These are phyloP conservation scores for Dicycla oo DNA, from an alignment of 2,888 invertebrate species.

Conservation along the genomic window DNA sequence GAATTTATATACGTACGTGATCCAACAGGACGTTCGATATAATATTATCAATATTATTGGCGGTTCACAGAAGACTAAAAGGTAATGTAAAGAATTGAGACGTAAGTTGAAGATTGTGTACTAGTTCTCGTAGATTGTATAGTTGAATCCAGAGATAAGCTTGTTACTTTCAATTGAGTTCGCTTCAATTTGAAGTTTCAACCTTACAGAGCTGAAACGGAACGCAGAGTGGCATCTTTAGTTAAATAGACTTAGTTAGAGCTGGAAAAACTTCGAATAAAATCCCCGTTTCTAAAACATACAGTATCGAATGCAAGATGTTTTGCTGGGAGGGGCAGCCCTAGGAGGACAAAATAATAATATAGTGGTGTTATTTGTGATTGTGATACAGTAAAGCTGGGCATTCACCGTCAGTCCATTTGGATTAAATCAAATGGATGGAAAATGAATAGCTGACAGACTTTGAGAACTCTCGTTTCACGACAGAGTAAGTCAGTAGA, in stretches of 20 bases:
- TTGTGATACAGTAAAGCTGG: too few species aligned
- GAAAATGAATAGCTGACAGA: not conserved
- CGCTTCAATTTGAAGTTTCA: slow-evolving; percentile 28
- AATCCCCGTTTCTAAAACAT: slow-evolving; percentile 4
- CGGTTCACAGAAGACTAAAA: not conserved
- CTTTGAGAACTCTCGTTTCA: not conserved
- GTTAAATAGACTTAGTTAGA: slow-evolving; percentile 14
- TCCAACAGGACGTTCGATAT: not conserved
- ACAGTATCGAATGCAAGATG: not conserved
- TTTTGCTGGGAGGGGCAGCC: not conserved
- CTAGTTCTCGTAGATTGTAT: slow-evolving; percentile 5
- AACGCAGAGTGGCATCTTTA: slow-evolving; percentile 16
- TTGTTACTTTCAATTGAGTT: slow-evolving; percentile 28
- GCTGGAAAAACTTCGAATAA: not conserved
- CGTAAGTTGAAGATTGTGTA: not conserved
- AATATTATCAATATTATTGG: not conserved
- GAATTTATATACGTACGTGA: too few species aligned
- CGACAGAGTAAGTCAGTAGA: not conserved
- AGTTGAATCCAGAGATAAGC: slow-evolving; percentile 5
- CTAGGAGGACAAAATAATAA: not conserved
- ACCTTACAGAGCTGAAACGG: slow-evolving; percentile 11
- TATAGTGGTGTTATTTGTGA: not conserved
- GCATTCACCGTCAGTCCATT: too few species aligned
- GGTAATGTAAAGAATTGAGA: not conserved
- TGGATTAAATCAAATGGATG: too few species aligned